Conservation (phyloP, 1,140 invertebrate genomes). For the Galleria mellonella region DNA sequence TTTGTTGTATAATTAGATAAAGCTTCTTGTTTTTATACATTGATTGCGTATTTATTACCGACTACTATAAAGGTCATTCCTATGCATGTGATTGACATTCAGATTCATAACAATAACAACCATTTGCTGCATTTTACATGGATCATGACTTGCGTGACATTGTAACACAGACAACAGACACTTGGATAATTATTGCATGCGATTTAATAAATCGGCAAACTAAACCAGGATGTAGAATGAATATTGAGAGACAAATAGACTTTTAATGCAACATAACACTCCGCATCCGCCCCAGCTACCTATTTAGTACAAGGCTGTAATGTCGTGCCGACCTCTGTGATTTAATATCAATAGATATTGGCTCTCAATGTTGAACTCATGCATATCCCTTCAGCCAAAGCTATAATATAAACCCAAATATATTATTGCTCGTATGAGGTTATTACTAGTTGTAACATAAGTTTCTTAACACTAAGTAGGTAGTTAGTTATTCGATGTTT, state of each 20-base stretch:
- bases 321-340: constrained; percentile 5
- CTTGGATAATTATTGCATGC: neutral
- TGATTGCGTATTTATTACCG: too few relatives aligned
- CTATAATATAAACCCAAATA: too few relatives aligned
- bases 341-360: constrained; percentile 1
- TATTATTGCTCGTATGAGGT: too few relatives aligned
- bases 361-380: too few relatives aligned
- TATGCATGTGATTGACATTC: too few relatives aligned
- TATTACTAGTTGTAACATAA: too few relatives aligned
- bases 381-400: too few relatives aligned
- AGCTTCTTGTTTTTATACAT: too few relatives aligned
- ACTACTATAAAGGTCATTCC: too few relatives aligned
- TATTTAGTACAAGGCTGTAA: constrained; percentile 20
- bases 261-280: constrained; percentile 14
- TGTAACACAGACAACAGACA: neutral
- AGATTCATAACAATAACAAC: neutral
- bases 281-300: constrained; percentile 16
- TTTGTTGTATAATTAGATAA: too few relatives aligned
- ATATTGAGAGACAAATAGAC: constrained; percentile 5
- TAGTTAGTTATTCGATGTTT: too few relatives aligned
- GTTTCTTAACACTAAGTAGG: too few relatives aligned
- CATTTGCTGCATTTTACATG: neutral
- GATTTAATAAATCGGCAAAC: constrained; percentile 3
- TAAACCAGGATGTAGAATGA: constrained; percentile 13
- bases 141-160: neutral